These are phyloP conservation scores for Clanis bilineata DNA, from an alignment of 2,888 invertebrate species.

Conservation along the genomic window DNA sequence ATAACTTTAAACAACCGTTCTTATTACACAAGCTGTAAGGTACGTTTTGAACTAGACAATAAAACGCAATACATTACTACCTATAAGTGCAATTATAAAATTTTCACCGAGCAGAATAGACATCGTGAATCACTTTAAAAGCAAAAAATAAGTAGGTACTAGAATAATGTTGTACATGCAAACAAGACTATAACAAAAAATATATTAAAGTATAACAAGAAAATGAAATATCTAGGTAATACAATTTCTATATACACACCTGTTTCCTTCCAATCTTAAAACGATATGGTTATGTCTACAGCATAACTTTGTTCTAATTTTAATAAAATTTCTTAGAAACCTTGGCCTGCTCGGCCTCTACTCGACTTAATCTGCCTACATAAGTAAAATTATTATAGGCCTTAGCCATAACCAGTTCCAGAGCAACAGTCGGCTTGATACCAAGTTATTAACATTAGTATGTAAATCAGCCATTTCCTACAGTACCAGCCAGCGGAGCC, in stretches of 20 bases:
- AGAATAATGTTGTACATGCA: not conserved
- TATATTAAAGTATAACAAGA: not conserved
- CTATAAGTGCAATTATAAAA: too few relatives aligned
- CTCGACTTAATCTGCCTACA: slow-evolving; percentile 12
- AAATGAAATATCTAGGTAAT: not conserved
- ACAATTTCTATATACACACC: not conserved
- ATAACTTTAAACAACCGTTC: not conserved
- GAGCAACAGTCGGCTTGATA: slow-evolving; percentile 31
- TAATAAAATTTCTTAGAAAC: not conserved
- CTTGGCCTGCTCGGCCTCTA: not conserved
- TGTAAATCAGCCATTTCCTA: slow-evolving; percentile 69
- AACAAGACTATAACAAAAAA: not conserved
- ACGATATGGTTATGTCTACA: not conserved
- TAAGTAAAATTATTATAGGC: slow-evolving; percentile 13
- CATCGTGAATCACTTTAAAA: too few relatives aligned
- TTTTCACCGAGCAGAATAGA: too few relatives aligned
- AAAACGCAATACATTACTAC: too few relatives aligned
- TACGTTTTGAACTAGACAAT: too few relatives aligned
- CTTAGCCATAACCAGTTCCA: slow-evolving; percentile 16
- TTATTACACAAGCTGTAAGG: not conserved
- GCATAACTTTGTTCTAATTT: not conserved
- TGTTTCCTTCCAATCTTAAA: not conserved
- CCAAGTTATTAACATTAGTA: slow-evolving; percentile 76
- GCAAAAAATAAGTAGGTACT: not conserved
- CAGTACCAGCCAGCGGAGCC: slow-evolving; percentile 58